A percentile compares a stretch with the other conserved stretches of the same genome.
phyloP scores from a whole-genome alignment of 2,888 invertebrate genomes.

The Caenorhabditis panamensis region DNA sequence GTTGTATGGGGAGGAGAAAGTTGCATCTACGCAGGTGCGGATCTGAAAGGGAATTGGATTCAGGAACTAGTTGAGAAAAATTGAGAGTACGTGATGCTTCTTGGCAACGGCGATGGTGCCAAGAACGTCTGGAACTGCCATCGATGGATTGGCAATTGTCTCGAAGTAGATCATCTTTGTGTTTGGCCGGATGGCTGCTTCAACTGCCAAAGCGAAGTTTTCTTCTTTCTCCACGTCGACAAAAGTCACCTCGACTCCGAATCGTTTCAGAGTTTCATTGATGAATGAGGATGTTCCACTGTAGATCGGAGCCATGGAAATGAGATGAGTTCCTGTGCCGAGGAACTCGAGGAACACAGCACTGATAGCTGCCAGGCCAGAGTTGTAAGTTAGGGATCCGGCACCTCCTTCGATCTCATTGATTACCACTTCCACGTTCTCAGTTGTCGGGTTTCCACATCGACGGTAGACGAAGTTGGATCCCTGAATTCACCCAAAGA shows the following conservation, averaged over 20 bases:
- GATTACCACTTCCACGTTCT: conserved; percentile 68
- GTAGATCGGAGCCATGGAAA: conserved; percentile 80
- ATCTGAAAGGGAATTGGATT: conserved; percentile 36
- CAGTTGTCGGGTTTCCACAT: conserved; percentile 73
- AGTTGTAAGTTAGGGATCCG: conserved; percentile 67
- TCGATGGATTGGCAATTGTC: conserved; percentile 82
- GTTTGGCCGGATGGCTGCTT: conserved; percentile 78
- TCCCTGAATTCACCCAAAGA: conserved; percentile 51
- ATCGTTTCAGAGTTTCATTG: conserved; percentile 76
- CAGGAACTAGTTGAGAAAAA: background rate
- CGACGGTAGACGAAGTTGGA: conserved; percentile 66
- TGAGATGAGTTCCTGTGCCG: conserved; percentile 81
- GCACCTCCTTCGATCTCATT: conserved; percentile 70
- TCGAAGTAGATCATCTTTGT: conserved; percentile 82
- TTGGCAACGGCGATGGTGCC: conserved; percentile 73
- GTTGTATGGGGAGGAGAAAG: conserved; percentile 81
- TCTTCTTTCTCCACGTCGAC: conserved; percentile 61
- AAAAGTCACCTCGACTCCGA: conserved; percentile 77
- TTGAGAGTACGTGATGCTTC: conserved; percentile 45
- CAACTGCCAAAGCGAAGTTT: conserved; percentile 76
- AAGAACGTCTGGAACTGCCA: conserved; percentile 81
- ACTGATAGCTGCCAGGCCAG: conserved; percentile 78
- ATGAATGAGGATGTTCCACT: conserved; percentile 79
- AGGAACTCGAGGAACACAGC: conserved; percentile 81
- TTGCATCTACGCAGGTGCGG: conserved; percentile 81